Percentiles rank a stretch among this genome's conserved stretches.
phyloP scores from a whole-genome alignment of 2,113 vertebrate species.

The Hystrix brachyura region DNA sequence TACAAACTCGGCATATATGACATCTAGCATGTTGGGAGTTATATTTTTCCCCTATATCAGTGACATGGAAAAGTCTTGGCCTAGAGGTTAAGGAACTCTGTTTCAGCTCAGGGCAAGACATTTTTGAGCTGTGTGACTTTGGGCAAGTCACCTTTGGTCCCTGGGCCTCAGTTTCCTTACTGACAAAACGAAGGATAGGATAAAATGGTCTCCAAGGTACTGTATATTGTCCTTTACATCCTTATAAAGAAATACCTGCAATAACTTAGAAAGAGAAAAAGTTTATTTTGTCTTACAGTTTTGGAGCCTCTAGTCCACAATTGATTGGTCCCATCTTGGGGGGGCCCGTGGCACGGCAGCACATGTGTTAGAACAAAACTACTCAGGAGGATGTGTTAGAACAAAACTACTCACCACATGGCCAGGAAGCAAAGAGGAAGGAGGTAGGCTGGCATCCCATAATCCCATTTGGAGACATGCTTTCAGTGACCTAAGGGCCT shows the following conservation, averaged over 20 bases:
- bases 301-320: background rate
- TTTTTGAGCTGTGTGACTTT: background rate
- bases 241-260: background rate
- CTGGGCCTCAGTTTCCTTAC: conserved; percentile 19
- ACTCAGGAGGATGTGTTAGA: background rate
- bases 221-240: background rate
- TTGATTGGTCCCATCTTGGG: background rate
- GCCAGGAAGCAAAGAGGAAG: background rate
- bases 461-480: background rate
- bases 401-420: background rate
- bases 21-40: too few species aligned
- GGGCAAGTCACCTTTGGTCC: background rate
- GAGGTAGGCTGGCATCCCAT: background rate
- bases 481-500: background rate
- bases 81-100: background rate
- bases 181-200: background rate
- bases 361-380: too few species aligned
- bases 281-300: background rate
- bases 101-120: background rate
- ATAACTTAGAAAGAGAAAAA: background rate
- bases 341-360: background rate
- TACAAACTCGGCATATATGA: too few species aligned
- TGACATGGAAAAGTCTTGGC: background rate
- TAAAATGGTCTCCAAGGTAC: background rate
- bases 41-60: too few species aligned